Evolutionary conservation across 2,888 invertebrate genomes (phyloP).

Genomic region (Erannis defoliaria): DNA sequence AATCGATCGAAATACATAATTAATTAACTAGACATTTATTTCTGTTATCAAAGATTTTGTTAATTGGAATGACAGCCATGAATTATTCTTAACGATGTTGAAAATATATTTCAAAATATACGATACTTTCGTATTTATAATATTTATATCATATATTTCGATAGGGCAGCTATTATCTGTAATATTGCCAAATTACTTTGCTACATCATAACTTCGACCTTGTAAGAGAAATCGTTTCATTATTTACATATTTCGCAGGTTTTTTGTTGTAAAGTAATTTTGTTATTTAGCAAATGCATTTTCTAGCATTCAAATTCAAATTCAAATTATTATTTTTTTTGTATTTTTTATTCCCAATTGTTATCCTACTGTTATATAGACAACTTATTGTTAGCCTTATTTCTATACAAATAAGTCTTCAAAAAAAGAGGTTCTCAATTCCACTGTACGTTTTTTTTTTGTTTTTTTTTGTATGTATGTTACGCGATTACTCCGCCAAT

Average conservation of each 20-base stretch:
- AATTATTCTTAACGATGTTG: constrained; percentile 18
- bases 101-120: constrained; percentile 15
- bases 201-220: constrained; percentile 14
- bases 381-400: too few species aligned
- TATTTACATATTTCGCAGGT: constrained; percentile 47
- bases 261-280: not conserved
- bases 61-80: constrained; percentile 23
- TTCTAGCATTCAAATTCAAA: not conserved
- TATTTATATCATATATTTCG: constrained; percentile 26
- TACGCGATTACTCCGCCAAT: too few species aligned
- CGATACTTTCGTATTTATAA: constrained; percentile 19
- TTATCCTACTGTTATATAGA: too few species aligned
- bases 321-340: too few species aligned
- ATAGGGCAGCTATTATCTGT: constrained; percentile 20
- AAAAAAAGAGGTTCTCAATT: too few species aligned
- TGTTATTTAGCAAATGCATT: constrained; percentile 35
- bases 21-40: constrained; percentile 27
- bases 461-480: too few species aligned
- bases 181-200: constrained; percentile 18
- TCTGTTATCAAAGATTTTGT: constrained; percentile 20
- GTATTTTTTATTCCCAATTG: too few species aligned
- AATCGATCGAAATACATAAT: constrained; percentile 46
- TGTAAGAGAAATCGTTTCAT: constrained; percentile 26
- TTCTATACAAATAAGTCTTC: too few species aligned
- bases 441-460: too few species aligned